Evolutionary conservation across 2,888 invertebrate species (phyloP).

Genomic region (Neria commutata): DNA sequence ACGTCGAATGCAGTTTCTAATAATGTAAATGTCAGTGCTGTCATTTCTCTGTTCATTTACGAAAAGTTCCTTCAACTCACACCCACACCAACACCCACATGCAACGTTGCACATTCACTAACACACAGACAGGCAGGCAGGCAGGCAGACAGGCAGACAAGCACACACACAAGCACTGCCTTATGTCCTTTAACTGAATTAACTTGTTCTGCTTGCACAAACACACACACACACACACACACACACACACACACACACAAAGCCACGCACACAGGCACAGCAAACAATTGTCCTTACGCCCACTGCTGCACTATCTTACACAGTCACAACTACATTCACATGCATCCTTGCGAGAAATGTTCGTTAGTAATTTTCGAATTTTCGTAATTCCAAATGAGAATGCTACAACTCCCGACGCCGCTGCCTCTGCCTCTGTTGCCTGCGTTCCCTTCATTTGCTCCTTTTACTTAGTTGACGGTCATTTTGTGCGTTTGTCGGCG

Average conservation of each 20-base stretch:
- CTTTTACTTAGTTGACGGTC: constrained; percentile 46
- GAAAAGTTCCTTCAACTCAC: constrained; percentile 1
- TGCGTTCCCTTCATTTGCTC: constrained; percentile 17
- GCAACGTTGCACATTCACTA: constrained; percentile 22
- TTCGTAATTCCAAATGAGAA: constrained; percentile 58
- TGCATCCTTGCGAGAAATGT: no score
- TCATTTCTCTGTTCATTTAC: constrained; percentile 42
- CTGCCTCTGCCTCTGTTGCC: neutral
- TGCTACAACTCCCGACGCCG: constrained; percentile 39
- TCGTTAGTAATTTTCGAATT: constrained; percentile 57
- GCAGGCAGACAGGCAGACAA: neutral
- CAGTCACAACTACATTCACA: no score
- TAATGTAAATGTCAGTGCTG: constrained; percentile 59
- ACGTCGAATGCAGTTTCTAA: constrained; percentile 30
- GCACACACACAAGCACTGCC: neutral
- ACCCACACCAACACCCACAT: constrained; percentile 22
- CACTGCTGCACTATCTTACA: no score
- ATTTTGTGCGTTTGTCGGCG: constrained; percentile 56
- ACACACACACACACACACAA: constrained; percentile 27
- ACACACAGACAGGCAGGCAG: constrained; percentile 4
- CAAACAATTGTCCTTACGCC: neutral
- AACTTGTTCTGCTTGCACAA: constrained; percentile 46
- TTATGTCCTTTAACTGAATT: constrained; percentile 9
- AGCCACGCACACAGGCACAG: neutral
- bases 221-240: constrained; percentile 31